Conservation (phyloP, 2,888 invertebrate species). For the Drosophila limbata region DNA sequence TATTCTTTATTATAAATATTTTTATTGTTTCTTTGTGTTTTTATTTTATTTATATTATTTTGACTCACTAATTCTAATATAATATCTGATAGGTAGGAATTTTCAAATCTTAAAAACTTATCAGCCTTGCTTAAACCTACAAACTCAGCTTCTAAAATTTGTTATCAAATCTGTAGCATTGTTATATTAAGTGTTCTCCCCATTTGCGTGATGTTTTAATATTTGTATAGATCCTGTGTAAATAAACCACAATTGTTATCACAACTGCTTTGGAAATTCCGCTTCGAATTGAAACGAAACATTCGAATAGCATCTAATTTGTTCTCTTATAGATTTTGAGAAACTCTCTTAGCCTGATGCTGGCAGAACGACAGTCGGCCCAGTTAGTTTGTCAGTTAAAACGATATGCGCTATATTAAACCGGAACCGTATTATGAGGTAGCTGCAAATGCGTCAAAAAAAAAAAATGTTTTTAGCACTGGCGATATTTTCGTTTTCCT, state of each 20-base stretch:
- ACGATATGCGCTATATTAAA: conserved; percentile 83
- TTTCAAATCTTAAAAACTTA: neutral
- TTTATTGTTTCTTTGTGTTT: too few species aligned
- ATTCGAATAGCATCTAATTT: conserved; percentile 54
- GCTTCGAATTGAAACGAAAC: conserved; percentile 21
- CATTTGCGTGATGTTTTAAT: neutral
- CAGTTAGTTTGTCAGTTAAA: conserved; percentile 59
- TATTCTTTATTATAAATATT: too few species aligned
- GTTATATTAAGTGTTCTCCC: neutral
- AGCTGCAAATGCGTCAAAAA: conserved; percentile 48
- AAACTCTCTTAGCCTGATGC: conserved; percentile 58
- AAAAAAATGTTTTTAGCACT: neutral
- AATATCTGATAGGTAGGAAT: neutral
- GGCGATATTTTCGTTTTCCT: neutral
- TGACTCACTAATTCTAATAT: neutral
- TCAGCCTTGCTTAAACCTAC: conserved; percentile 4
- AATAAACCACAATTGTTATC: conserved; percentile 39
- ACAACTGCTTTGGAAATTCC: conserved; percentile 7
- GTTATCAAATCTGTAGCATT: conserved; percentile 16
- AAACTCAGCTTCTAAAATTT: neutral
- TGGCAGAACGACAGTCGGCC: conserved; percentile 62
- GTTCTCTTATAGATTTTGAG: conserved; percentile 75
- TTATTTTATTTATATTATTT: neutral
- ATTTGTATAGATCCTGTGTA: conserved; percentile 42
- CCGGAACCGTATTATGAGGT: conserved; percentile 85